phyloP scores from a whole-genome alignment of 2,888 invertebrate genomes.

The Oxyscelio sp. region DNA sequence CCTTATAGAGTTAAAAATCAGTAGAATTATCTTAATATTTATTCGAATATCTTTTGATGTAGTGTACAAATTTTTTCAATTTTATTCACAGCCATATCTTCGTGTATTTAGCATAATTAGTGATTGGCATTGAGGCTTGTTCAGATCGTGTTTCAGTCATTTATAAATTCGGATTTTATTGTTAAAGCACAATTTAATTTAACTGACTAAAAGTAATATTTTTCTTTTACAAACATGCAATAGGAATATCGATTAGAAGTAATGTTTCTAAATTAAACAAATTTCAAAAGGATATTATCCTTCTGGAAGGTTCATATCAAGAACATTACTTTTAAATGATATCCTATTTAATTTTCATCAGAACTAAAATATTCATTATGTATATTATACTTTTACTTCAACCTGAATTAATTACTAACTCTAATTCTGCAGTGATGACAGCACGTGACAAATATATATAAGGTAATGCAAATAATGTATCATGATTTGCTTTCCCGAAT shows the following conservation, averaged over 20 bases:
- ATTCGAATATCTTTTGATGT: neutral
- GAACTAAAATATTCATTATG: neutral
- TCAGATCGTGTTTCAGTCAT: slow-evolving; percentile 33
- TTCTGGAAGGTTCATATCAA: too few relatives aligned
- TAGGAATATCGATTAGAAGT: neutral
- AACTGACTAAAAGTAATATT: too few relatives aligned
- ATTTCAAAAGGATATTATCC: neutral
- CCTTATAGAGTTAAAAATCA: neutral
- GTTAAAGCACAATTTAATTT: slow-evolving; percentile 56
- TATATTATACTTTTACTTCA: slow-evolving; percentile 56
- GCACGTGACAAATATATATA: slow-evolving; percentile 59
- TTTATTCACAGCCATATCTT: slow-evolving; percentile 53
- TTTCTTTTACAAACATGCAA: neutral
- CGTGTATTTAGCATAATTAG: slow-evolving; percentile 50
- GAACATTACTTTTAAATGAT: neutral
- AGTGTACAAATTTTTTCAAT: neutral
- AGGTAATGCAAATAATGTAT: slow-evolving; percentile 55
- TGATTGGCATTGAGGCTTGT: slow-evolving; percentile 53
- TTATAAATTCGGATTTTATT: slow-evolving; percentile 14
- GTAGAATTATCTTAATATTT: neutral
- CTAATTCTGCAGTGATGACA: slow-evolving; percentile 62
- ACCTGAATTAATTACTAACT: slow-evolving; percentile 41
- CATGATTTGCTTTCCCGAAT: slow-evolving; percentile 45
- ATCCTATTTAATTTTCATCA: neutral
- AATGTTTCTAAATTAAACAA: too few relatives aligned